A percentile compares a stretch with the other conserved stretches of the same genome.
Conservation (phyloP, 2,113 vertebrate species). For the Phylloscopus trochiloides region DNA sequence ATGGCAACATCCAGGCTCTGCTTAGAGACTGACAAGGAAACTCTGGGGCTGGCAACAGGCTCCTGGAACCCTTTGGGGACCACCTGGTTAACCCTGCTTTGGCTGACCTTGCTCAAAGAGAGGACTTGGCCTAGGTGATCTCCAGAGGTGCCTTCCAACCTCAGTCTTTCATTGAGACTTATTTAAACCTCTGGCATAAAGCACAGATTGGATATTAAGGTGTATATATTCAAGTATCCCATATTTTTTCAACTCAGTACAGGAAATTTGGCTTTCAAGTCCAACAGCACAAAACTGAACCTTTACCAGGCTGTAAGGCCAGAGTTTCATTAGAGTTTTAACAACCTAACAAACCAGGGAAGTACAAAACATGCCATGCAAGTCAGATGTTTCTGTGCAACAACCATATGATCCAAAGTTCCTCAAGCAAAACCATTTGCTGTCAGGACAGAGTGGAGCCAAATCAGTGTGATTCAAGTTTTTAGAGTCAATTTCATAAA, state of each 20-base stretch:
- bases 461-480: neutral
- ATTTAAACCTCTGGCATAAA: neutral
- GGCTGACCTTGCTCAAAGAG: neutral
- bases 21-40: neutral
- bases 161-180: neutral
- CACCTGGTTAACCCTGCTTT: neutral
- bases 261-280: neutral
- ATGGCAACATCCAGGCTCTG: neutral
- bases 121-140: neutral
- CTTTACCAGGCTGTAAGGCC: neutral
- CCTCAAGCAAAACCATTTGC: conserved; percentile 27
- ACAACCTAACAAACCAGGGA: neutral
- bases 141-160: neutral
- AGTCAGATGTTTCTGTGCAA: conserved; percentile 34
- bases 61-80: neutral
- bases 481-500: conserved; percentile 13
- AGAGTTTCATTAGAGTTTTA: neutral
- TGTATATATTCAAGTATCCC: neutral
- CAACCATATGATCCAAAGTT: neutral
- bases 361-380: neutral
- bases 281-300: neutral
- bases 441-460: neutral
- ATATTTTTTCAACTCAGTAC: neutral
- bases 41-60: neutral
- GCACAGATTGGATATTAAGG: neutral